phyloP scores from a whole-genome alignment of 2,113 vertebrate species.

The Menidia beryllina region DNA sequence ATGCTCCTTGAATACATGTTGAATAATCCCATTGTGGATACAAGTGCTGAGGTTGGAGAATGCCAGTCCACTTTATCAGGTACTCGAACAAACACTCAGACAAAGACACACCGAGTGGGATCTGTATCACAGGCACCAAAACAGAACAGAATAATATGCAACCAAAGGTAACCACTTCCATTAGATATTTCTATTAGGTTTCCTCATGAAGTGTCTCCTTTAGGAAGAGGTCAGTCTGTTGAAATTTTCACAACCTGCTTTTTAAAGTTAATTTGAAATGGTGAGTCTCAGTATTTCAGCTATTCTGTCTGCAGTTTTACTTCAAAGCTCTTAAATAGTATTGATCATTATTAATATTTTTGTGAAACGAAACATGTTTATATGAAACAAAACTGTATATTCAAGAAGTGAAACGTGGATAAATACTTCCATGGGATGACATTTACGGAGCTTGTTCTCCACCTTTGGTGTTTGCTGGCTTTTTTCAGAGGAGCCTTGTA shows the following conservation, averaged over 20 bases:
- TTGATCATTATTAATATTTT: no score
- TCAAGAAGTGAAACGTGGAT: no score
- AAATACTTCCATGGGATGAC: not conserved
- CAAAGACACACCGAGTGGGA: conserved; percentile 8
- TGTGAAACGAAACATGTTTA: no score
- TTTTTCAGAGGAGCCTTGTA: not conserved
- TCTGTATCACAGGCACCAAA: not conserved
- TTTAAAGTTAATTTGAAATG: no score
- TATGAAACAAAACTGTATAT: no score
- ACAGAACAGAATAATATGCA: not conserved
- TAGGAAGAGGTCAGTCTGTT: not conserved
- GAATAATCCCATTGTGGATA: conserved; percentile 40
- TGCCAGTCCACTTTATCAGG: conserved; percentile 42
- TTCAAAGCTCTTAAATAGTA: not conserved
- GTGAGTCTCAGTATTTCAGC: not conserved
- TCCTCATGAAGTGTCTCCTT: not conserved
- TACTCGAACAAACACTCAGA: conserved; percentile 25
- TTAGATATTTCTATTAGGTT: not conserved
- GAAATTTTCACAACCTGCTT: no score
- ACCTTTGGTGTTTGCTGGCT: no score
- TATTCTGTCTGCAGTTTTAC: not conserved
- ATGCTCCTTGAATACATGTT: not conserved
- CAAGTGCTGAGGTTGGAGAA: conserved; percentile 43
- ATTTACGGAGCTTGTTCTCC: not conserved
- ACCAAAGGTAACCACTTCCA: not conserved